Evolutionary conservation across 2,888 invertebrate genomes (phyloP), one percentile per base, ranked within the genome.

Genomic region (Thereva unica): DNA sequence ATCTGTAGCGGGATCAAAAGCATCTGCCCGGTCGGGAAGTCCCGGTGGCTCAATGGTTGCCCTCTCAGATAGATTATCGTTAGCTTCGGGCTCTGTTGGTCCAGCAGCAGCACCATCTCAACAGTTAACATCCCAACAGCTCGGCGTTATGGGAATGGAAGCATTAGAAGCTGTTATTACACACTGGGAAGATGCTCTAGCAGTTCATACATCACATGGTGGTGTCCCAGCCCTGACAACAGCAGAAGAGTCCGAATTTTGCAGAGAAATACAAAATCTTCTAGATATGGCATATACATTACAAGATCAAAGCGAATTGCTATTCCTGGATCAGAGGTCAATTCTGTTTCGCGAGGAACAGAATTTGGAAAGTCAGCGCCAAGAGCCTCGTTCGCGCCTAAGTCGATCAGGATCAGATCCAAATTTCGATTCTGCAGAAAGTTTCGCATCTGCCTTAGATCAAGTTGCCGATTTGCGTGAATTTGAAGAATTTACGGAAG

Each of bases 401-500:
- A 78, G 77, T 72, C 75, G 82, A 67, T 71, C 81, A 72, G 68
- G 82, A 74, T 78, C 79, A 73, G 76, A 82, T 79, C 75, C 88
- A 0, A 88, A 89, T 76, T 88, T 93, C 70, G 94, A 95, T 72
- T 95, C 95, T 10, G 92, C 93, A 0, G 97, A 97, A 78, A 96
- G 96, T 70, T 98, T 97, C 82, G 94, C 95, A 57, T 97, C 97
- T 1, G 97, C 97, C 0, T 90, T 95, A 76, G 97, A 97, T 79
- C 89, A 91, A 83, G 91, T 94, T 6, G 94, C 94, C 5, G 93
- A 94, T 83, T 82, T 95, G 64, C 84, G 91, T 40, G 95, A 96
- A 78, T 91, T 96, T 75, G 96, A 96, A 76, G 93, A 93, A 74
- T 88, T 92, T 75, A 84, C 88, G 4, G 91, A 92, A 75, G 82